Conservation (phyloP, 2,888 invertebrate genomes). For the Cosmorhoe ocellata region DNA sequence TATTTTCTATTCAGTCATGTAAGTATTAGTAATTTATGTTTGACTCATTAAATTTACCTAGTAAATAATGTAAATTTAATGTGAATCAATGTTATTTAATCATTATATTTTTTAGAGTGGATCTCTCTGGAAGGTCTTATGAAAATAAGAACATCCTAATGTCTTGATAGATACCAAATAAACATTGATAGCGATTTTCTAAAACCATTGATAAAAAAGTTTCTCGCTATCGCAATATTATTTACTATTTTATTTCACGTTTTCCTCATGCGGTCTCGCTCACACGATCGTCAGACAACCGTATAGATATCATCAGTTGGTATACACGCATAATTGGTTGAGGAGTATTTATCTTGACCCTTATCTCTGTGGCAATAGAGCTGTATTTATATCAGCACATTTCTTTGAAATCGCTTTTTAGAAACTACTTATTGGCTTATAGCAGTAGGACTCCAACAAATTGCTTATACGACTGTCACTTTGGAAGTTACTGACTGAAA, state of each 20-base stretch:
- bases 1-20: too few species aligned
- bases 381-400: constrained; percentile 24
- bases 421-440: constrained; percentile 5
- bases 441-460: neutral
- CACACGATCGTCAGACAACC: constrained; percentile 35
- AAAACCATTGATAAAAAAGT: constrained; percentile 28
- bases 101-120: too few species aligned
- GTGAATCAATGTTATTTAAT: too few species aligned
- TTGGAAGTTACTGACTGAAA: neutral
- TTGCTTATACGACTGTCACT: neutral
- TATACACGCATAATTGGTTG: constrained; percentile 29
- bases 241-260: constrained; percentile 66
- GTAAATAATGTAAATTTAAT: too few species aligned
- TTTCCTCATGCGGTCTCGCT: constrained; percentile 73
- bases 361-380: constrained; percentile 47
- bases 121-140: too few species aligned
- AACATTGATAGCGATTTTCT: constrained; percentile 20
- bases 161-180: neutral
- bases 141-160: neutral
- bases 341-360: constrained; percentile 56
- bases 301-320: constrained; percentile 44
- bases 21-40: too few species aligned
- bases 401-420: constrained; percentile 3
- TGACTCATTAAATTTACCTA: too few species aligned
- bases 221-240: constrained; percentile 41